Evolutionary conservation across 2,797 vertebrate genomes (phyloP).

Genomic region (Natrix natrix): DNA sequence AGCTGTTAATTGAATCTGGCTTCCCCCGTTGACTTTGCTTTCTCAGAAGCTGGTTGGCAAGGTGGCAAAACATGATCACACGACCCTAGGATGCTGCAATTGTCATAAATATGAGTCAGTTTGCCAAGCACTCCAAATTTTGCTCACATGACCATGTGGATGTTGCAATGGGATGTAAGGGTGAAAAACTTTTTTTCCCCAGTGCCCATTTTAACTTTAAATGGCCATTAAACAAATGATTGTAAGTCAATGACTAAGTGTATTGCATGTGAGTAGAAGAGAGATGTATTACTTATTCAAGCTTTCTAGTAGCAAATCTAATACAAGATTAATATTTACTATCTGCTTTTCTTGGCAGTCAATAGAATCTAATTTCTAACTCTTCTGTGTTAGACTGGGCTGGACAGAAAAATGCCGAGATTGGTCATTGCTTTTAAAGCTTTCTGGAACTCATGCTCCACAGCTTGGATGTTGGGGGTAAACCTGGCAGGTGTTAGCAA

Average conservation of each 20-base stretch:
- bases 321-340: not conserved
- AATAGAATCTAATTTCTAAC: accelerated
- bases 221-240: not conserved
- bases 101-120: not conserved
- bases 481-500: accelerated
- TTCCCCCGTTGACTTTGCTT: not conserved
- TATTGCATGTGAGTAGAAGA: not conserved
- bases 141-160: not conserved
- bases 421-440: not conserved
- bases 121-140: not conserved
- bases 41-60: not conserved
- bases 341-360: not conserved
- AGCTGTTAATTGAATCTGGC: not conserved
- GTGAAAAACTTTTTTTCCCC: not conserved
- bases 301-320: not conserved
- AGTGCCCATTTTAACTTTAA: not conserved
- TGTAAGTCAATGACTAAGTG: not conserved
- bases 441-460: not conserved
- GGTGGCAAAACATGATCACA: not conserved
- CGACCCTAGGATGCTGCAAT: not conserved
- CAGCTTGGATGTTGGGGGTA: too few relatives aligned
- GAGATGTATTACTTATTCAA: not conserved
- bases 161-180: not conserved
- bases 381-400: not conserved
- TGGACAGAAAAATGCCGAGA: accelerated